Evolutionary conservation across 2,888 invertebrate species (phyloP).

Genomic region (Carabus problematicus): DNA sequence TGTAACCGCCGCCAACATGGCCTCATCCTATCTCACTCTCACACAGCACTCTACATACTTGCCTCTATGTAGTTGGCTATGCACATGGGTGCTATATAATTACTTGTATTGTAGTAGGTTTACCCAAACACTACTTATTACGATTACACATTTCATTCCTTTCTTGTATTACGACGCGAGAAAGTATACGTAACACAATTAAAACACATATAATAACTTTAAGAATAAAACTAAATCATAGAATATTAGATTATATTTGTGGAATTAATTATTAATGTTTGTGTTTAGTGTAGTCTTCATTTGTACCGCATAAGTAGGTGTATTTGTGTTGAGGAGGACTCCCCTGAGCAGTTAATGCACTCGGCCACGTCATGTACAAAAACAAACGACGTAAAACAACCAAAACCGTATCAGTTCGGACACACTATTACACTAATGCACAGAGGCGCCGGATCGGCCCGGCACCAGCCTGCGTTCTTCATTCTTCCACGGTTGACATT

Average conservation of each 20-base stretch:
- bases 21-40: neutral
- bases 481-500: slow-evolving; percentile 34
- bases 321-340: neutral
- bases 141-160: too few species aligned
- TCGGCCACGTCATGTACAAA: slow-evolving; percentile 17
- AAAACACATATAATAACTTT: too few species aligned
- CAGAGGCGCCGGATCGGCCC: slow-evolving; percentile 25
- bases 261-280: too few species aligned
- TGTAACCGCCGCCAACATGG: slow-evolving; percentile 42
- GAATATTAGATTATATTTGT: too few species aligned
- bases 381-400: slow-evolving; percentile 36
- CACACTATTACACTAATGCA: slow-evolving; percentile 41
- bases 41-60: neutral
- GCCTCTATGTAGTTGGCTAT: neutral
- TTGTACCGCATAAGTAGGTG: too few species aligned
- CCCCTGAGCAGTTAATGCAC: slow-evolving; percentile 1
- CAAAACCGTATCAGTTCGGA: slow-evolving; percentile 38
- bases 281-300: too few species aligned
- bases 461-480: slow-evolving; percentile 21
- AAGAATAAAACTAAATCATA: too few species aligned
- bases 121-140: too few species aligned
- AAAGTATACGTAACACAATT: too few species aligned
- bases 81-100: too few species aligned
- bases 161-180: too few species aligned
- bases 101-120: too few species aligned